A percentile compares a stretch with the other conserved stretches of the same genome.
Evolutionary conservation across 1,140 invertebrate species (phyloP).

Genomic region (Homalodisca vitripennis): DNA sequence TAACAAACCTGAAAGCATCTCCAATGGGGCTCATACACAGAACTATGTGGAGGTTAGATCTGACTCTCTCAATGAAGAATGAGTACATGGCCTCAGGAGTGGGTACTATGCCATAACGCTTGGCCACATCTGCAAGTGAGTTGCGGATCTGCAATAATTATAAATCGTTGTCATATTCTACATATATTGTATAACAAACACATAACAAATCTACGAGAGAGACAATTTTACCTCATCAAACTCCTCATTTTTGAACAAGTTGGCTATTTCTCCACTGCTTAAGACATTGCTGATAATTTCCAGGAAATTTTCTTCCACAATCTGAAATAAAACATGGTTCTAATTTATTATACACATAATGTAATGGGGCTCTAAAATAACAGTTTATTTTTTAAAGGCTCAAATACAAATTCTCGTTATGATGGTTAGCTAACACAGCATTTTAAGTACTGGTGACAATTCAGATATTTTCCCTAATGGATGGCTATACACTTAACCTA

Average conservation of each 20-base stretch:
- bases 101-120: constrained; percentile 61
- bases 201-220: not conserved
- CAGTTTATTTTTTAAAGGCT: too few relatives aligned
- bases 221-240: constrained; percentile 83
- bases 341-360: too few relatives aligned
- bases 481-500: too few relatives aligned
- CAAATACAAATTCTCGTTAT: too few relatives aligned
- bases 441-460: too few relatives aligned
- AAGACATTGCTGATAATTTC: constrained; percentile 86
- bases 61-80: constrained; percentile 73
- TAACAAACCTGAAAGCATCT: constrained; percentile 58
- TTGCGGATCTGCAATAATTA: constrained; percentile 69
- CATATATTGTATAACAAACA: constrained; percentile 9
- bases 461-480: too few relatives aligned
- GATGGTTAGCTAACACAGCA: too few relatives aligned
- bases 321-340: constrained; percentile 45
- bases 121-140: constrained; percentile 62
- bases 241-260: constrained; percentile 80
- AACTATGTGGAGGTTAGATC: constrained; percentile 75
- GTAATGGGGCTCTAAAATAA: not conserved
- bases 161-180: too few relatives aligned
- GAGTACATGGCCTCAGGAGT: constrained; percentile 66
- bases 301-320: constrained; percentile 78
- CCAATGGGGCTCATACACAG: constrained; percentile 86
- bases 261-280: constrained; percentile 80